These are phyloP conservation scores for Genyomyrus donnyi DNA, from an alignment of 2,113 vertebrate species.

Conservation along the genomic window DNA sequence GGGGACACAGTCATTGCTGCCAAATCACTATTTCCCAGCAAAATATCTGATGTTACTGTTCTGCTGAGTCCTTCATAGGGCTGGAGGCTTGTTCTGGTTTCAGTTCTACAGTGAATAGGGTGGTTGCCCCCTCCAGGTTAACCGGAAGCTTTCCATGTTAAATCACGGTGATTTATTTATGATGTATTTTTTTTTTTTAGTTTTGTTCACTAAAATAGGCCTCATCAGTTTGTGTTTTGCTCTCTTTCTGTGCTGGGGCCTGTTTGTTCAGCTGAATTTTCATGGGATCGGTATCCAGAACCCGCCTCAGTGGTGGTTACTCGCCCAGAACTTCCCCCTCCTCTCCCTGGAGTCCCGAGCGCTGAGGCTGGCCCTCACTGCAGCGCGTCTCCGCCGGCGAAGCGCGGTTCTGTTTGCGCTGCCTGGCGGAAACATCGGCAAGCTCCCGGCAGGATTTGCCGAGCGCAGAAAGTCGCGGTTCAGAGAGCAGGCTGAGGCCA, in stretches of 20 bases:
- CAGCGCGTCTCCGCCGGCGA: not conserved
- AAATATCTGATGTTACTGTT: not conserved
- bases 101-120: not conserved
- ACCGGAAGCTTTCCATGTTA: not conserved
- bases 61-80: not conserved
- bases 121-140: not conserved
- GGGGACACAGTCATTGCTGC: not conserved
- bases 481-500: not conserved
- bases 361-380: not conserved
- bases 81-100: not conserved
- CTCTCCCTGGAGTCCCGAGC: not conserved
- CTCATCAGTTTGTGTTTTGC: not conserved
- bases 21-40: not conserved
- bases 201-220: not conserved
- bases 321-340: not conserved
- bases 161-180: not conserved
- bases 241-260: not conserved
- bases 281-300: not conserved
- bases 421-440: not conserved
- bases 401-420: not conserved
- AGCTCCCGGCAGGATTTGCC: not conserved
- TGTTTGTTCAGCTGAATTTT: not conserved
- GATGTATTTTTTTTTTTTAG: not conserved
- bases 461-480: not conserved
- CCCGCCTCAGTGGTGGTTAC: not conserved